Conservation (phyloP, 2,113 vertebrate species). For the Caloenas nicobarica region DNA sequence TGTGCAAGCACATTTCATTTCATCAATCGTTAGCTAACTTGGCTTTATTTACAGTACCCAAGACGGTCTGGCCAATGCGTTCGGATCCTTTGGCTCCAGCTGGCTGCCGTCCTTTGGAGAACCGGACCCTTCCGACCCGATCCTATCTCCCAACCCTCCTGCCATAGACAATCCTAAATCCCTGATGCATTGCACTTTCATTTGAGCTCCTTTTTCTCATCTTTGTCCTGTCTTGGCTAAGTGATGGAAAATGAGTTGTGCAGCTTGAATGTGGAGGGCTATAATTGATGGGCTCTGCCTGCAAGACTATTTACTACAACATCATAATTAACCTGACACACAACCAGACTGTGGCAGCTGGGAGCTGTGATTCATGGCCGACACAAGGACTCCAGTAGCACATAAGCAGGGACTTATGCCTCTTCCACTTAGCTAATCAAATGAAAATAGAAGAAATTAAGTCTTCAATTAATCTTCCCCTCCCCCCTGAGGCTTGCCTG, state of each 20-base stretch:
- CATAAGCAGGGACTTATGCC: background rate
- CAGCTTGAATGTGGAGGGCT: background rate
- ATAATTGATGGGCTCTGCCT: background rate
- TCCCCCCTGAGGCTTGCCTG: background rate
- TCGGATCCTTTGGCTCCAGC: background rate
- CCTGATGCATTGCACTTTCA: background rate
- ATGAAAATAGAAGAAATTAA: background rate
- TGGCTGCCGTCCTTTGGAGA: background rate
- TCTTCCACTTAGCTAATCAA: conserved; percentile 1
- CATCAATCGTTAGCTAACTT: rapidly evolving
- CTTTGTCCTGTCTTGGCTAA: background rate
- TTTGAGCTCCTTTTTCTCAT: background rate
- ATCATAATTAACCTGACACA: background rate
- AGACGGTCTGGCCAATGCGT: background rate
- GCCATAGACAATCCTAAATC: background rate
- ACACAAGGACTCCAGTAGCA: background rate
- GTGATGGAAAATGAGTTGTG: background rate
- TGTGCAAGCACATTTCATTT: background rate
- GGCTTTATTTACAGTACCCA: background rate
- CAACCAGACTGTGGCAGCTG: background rate
- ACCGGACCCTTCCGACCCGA: background rate
- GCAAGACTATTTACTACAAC: background rate
- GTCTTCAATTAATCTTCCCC: conserved; percentile 5
- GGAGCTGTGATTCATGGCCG: conserved; percentile 4
- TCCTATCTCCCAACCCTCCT: background rate